phyloP scores from a whole-genome alignment of 1,140 invertebrate species.

The Drosophila lacertosa region DNA sequence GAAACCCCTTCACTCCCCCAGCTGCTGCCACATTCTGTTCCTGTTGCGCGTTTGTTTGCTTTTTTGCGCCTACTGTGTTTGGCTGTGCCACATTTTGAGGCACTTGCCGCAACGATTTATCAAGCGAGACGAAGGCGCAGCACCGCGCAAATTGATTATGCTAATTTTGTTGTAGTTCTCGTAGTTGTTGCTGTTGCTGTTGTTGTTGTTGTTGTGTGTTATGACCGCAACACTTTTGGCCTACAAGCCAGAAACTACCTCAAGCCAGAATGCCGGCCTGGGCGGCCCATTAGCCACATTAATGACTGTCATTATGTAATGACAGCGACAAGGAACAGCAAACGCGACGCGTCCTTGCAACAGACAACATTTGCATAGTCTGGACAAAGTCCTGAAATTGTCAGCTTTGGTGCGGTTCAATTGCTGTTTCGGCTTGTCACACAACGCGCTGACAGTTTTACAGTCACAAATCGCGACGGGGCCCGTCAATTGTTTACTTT shows the following conservation, averaged over 20 bases:
- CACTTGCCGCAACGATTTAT: conserved; percentile 80
- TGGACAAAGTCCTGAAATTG: conserved; percentile 15
- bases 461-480: conserved; percentile 47
- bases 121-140: conserved; percentile 63
- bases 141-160: conserved; percentile 75
- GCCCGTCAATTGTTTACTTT: conserved; percentile 76
- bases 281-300: conserved; percentile 56
- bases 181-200: background rate
- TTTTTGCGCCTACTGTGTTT: conserved; percentile 1
- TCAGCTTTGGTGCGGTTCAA: conserved; percentile 26
- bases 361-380: conserved; percentile 72
- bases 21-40: no score
- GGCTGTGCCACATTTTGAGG: conserved; percentile 41
- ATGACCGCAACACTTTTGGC: conserved; percentile 51
- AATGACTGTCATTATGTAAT: conserved; percentile 79
- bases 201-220: conserved; percentile 21
- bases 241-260: background rate
- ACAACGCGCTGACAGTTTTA: conserved; percentile 61
- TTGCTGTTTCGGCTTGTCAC: conserved; percentile 57
- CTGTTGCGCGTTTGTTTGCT: background rate
- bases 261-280: background rate
- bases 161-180: conserved; percentile 52
- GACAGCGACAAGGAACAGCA: conserved; percentile 55
- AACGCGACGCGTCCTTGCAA: conserved; percentile 34
- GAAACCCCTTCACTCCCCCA: no score